Evolutionary conservation across 1,140 invertebrate genomes (phyloP), one percentile per base, ranked within the genome.

Genomic region (Zaprionus davidi): DNA sequence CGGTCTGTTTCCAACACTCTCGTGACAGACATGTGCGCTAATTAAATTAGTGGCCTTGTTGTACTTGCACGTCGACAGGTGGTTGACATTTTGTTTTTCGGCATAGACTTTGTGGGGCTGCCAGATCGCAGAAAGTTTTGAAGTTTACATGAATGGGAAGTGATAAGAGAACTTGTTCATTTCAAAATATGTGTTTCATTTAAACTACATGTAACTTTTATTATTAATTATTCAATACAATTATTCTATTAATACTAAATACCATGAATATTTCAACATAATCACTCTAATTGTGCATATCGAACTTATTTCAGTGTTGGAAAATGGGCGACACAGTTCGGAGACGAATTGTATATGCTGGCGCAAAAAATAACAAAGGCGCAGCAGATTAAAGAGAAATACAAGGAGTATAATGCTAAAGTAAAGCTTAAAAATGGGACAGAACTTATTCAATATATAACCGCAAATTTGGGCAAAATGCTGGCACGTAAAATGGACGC

Each of bases 401-500:
- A 97, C 90, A 96, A 95, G 93, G 93, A 94, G 80, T 94, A 95
- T 86, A 96, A 97, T 93, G 96, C 96, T 0, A 94, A 94, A 77
- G 96, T 97, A 17, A 95, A 95, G 83, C 93, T 95, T 46, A 97
- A 97, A 90, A 95, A 97, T 93, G 96, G 96, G 20, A 94, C 95
- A 56, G 94, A 95, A 71, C 94, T 98, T 71, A 94, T 98, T 64
- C 94, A 94, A 57, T 95, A 95, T 31, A 97, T 97, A 49, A 94
- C 96, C 24, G 94, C 95, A 49, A 96, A 96, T 71, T 95, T 97
- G 41, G 95, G 95, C 56, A 94, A 94, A 15, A 97, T 97, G 96
- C 93, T 97, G 58, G 94, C 95, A 44, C 94, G 96, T 60, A 98
- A 97, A 94, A 97, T 97, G 93, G 96, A 97, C 76, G 96, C 97